Evolutionary conservation across 2,113 vertebrate species (phyloP), one percentile per base, ranked within the genome.

Genomic region (Globicephala melas): DNA sequence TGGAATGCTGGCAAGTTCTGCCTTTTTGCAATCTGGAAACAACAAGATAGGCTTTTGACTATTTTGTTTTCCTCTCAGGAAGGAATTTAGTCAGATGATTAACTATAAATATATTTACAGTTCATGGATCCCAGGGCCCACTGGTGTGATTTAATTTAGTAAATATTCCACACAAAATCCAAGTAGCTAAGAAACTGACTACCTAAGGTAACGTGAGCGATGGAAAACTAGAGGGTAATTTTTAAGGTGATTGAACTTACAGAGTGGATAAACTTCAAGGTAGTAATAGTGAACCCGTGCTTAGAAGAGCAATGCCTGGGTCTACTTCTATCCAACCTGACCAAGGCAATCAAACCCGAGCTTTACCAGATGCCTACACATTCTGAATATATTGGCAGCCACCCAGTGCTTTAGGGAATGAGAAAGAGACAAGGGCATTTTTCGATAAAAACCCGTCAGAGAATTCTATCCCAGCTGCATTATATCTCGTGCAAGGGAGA

Each of bases 121-220:
- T 90, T 63, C 77, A 12, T 92, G 47, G 85, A 65, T 92, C 47
- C 21, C 2, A 23, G 36, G 17, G n/a, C 77, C 62, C 62, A 92
- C 3, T 36, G 15, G 58, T 79, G 6, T 77, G 71, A 97, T 94
- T 98, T 96, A 81, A 91, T 58, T 94, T 89, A 95, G 81, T 91
- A 87, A 96, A 85, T 91, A 97, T 85, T 91, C 70, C 55, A 91
- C 17, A 41, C 36, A 91, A 77, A 91, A 68, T 84, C 90, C 33
- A 85, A 85, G 44, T 91, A 94, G 94, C 44, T 77, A 79, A 93
- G 71, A 89, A 92, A 81, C 55, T 87, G 74, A 74, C 83, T 60
- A 44, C 79, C 41, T 84, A 71, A 94, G 62, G 47, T 85, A 85
- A 94, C 79, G 18, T 89, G 74, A 90, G 33, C 8, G 5, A 82